Conservation (phyloP, 1,140 invertebrate genomes). For the Apis dorsata region DNA sequence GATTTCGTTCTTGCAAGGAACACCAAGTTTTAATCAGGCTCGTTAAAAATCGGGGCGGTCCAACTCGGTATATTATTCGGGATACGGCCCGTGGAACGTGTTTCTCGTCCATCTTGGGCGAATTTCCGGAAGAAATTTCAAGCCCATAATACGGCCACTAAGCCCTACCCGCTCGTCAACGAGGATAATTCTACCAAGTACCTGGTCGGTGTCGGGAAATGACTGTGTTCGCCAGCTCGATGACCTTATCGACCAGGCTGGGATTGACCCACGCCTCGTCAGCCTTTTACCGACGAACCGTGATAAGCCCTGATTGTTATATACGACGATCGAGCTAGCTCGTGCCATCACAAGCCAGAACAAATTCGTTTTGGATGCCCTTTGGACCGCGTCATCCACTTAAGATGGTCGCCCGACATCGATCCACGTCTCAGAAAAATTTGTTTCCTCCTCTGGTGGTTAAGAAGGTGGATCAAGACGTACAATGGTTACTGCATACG, state of each 20-base stretch:
- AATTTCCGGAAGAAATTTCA: conserved; percentile 41
- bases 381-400: conserved; percentile 33
- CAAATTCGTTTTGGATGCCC: conserved; percentile 38
- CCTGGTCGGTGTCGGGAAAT: conserved; percentile 43
- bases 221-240: conserved; percentile 43
- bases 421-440: conserved; percentile 31
- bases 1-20: too few species aligned
- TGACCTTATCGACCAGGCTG: conserved; percentile 59
- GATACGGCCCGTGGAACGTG: background rate
- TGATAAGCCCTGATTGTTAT: conserved; percentile 63
- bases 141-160: conserved; percentile 29
- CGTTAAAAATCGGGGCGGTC: conserved; percentile 22
- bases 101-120: conserved; percentile 18
- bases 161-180: conserved; percentile 29
- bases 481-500: background rate
- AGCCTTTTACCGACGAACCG: conserved; percentile 52
- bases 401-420: conserved; percentile 1
- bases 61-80: background rate
- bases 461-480: background rate
- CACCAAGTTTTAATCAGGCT: conserved; percentile 27
- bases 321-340: conserved; percentile 22
- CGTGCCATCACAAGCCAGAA: conserved; percentile 3
- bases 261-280: conserved; percentile 52
- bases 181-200: conserved; percentile 33
- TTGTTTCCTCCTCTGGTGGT: background rate